Conservation (phyloP, 2,888 invertebrate species). For the Ophioninae sp. region DNA sequence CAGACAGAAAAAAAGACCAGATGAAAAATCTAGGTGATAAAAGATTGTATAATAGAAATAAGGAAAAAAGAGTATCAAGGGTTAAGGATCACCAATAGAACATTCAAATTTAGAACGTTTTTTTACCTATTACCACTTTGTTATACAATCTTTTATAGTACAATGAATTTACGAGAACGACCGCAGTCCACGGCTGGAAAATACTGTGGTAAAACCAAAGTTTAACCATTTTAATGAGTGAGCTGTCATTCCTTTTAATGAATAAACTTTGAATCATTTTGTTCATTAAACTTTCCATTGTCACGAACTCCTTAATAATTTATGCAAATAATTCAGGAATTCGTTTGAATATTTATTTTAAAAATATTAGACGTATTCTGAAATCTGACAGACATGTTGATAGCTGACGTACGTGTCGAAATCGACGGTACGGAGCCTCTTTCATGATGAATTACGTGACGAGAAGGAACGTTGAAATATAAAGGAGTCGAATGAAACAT, state of each 20-base stretch:
- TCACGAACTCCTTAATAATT: neutral
- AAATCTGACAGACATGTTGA: neutral
- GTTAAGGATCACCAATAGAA: no score
- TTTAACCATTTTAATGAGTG: neutral
- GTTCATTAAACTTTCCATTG: no score
- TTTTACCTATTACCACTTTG: neutral
- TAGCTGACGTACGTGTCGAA: neutral
- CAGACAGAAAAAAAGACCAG: neutral
- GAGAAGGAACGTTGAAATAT: slow-evolving; percentile 9
- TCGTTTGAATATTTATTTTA: no score
- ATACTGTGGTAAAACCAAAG: neutral
- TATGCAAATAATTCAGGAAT: neutral
- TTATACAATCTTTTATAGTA: neutral
- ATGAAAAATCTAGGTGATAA: slow-evolving; percentile 9
- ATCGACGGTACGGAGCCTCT: slow-evolving; percentile 40
- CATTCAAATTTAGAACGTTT: neutral
- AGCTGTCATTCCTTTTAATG: no score
- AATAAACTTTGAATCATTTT: no score
- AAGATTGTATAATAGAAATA: neutral
- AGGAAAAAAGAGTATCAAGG: no score
- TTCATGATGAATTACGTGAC: slow-evolving; percentile 25
- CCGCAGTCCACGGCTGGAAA: neutral
- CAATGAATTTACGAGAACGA: neutral
- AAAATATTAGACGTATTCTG: neutral
- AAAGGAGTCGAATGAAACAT: slow-evolving; percentile 41